A percentile compares a stretch with the other conserved stretches of the same genome.
Evolutionary conservation across 2,113 vertebrate species (phyloP).

Genomic region (Limnothrissa miodon): DNA sequence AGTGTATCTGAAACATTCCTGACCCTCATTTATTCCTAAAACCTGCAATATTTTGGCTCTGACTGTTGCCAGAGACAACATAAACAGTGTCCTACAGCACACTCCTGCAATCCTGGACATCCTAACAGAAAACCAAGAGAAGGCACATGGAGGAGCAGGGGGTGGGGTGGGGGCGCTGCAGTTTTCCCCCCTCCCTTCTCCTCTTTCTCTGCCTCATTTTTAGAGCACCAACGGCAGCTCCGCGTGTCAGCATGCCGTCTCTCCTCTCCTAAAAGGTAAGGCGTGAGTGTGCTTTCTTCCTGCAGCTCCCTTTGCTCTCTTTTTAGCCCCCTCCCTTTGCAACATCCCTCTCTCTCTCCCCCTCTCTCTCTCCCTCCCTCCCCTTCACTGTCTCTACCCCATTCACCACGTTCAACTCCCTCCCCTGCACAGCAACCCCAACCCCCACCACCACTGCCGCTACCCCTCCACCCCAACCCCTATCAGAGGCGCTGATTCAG

Average conservation of each 20-base stretch:
- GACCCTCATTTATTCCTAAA: background rate
- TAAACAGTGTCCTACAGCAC: background rate
- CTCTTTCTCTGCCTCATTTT: conserved; percentile 27
- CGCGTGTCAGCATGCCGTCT: conserved; percentile 62
- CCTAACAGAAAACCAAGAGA: conserved; percentile 46
- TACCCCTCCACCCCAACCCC: conserved; percentile 58
- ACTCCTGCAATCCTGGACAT: background rate
- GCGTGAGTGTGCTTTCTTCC: conserved; percentile 66
- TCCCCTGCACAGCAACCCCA: conserved; percentile 43
- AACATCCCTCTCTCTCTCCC: conserved; percentile 44
- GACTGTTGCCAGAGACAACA: background rate
- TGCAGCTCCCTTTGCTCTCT: conserved; percentile 36
- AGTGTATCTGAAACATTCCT: background rate
- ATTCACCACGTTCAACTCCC: conserved; percentile 53
- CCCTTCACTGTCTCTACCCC: conserved; percentile 50
- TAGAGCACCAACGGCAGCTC: conserved; percentile 55
- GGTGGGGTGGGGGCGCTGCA: conserved; percentile 63
- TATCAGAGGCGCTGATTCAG: conserved; percentile 90
- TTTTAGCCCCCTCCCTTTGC: conserved; percentile 47
- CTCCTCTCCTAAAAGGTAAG: conserved; percentile 76
- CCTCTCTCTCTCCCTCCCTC: conserved; percentile 51
- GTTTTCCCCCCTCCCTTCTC: conserved; percentile 44
- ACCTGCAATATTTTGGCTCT: conserved; percentile 51
- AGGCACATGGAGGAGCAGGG: conserved; percentile 63
- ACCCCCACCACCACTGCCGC: conserved; percentile 43